Percentiles rank a stretch among this genome's conserved stretches.
Evolutionary conservation across 2,113 vertebrate species (phyloP).

Genomic region (Ailurus styani): DNA sequence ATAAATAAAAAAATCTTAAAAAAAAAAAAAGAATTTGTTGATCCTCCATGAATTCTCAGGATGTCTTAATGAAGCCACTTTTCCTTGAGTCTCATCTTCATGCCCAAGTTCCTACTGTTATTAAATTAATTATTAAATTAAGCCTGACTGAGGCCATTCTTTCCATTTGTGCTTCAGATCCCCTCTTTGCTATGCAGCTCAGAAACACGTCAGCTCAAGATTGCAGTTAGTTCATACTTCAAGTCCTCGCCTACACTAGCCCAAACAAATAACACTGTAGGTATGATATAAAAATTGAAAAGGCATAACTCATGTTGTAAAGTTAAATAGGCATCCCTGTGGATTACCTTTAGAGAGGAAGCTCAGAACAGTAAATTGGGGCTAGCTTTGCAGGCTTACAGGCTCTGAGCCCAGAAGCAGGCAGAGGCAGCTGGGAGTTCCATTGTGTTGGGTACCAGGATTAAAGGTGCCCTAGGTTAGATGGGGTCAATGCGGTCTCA

Average conservation of each 20-base stretch:
- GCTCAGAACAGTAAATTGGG: not conserved
- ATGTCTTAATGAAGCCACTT: not conserved
- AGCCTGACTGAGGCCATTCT: not conserved
- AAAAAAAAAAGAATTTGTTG: slow-evolving; percentile 4
- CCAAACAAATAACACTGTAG: not conserved
- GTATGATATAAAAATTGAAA: not conserved
- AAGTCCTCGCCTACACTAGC: not conserved
- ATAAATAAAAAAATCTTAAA: too few species aligned
- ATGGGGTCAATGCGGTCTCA: not conserved
- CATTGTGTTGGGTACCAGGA: not conserved
- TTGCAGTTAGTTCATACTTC: not conserved
- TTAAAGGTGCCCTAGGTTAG: not conserved
- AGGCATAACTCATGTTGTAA: not conserved
- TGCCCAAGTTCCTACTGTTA: not conserved
- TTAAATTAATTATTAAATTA: not conserved
- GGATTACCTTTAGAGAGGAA: not conserved
- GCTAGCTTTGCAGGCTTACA: not conserved
- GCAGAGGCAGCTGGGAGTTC: not conserved
- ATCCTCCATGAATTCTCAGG: not conserved
- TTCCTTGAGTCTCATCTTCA: not conserved
- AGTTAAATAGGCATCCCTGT: not conserved
- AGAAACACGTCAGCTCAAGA: not conserved
- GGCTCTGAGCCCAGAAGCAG: not conserved
- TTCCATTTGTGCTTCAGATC: not conserved
- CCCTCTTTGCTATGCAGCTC: not conserved